phyloP scores from a whole-genome alignment of 2,113 vertebrate genomes.

The Epinephelus fuscoguttatus region DNA sequence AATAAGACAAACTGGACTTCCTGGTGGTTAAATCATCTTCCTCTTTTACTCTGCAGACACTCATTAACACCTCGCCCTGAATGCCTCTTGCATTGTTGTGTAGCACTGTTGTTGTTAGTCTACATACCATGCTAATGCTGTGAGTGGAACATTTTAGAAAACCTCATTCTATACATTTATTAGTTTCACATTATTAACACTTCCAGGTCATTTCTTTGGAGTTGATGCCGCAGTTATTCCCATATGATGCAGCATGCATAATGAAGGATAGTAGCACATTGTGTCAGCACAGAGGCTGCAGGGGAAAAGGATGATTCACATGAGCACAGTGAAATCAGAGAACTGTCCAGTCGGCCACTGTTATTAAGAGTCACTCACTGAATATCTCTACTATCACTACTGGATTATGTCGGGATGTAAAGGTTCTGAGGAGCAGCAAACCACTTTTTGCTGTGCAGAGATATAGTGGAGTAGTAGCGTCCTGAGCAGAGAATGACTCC shows the following conservation, averaged over 20 bases:
- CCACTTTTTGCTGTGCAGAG: too few species aligned
- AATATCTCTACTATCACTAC: neutral
- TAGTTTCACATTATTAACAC: neutral
- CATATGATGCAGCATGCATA: neutral
- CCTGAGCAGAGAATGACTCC: too few species aligned
- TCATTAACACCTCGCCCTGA: neutral
- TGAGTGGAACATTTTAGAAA: neutral
- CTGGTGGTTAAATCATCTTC: neutral
- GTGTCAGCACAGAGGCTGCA: slow-evolving; percentile 8
- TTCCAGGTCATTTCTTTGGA: neutral
- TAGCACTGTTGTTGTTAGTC: neutral
- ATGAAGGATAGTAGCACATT: slow-evolving; percentile 29
- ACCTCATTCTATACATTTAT: neutral
- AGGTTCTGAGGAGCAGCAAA: too few species aligned
- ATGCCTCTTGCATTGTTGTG: neutral
- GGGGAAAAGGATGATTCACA: slow-evolving; percentile 27
- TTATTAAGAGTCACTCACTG: neutral
- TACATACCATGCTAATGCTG: neutral
- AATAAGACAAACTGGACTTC: neutral
- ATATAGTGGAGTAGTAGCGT: too few species aligned
- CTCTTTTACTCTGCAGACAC: neutral
- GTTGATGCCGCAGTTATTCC: neutral
- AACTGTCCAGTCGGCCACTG: neutral
- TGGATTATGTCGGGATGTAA: neutral
- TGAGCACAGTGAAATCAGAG: slow-evolving; percentile 19